phyloP scores from a whole-genome alignment of 2,113 vertebrate species.

The Eonycteris spelaea region DNA sequence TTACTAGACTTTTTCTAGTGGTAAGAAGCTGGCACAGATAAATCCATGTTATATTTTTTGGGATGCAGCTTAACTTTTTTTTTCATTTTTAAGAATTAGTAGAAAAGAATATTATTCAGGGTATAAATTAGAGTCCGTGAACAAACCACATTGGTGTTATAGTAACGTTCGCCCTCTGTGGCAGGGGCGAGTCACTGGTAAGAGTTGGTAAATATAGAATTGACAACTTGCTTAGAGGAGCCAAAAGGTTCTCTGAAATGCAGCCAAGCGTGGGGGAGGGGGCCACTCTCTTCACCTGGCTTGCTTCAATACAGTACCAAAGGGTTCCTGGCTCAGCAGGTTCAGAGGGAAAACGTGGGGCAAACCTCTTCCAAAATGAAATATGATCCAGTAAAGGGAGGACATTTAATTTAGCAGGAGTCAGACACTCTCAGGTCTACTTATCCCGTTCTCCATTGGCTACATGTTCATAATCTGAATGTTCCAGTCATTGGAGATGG shows the following conservation, averaged over 20 bases:
- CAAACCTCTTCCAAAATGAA: not conserved
- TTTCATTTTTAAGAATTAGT: not conserved
- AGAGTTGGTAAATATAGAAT: constrained; percentile 6
- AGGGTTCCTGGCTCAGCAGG: not conserved
- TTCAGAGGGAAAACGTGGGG: not conserved
- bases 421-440: not conserved
- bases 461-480: not conserved
- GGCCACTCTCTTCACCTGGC: not conserved
- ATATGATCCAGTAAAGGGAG: not conserved
- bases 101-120: not conserved
- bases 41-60: not conserved
- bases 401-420: not conserved
- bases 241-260: not conserved
- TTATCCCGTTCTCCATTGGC: not conserved
- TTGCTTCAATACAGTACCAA: not conserved
- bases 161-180: not conserved
- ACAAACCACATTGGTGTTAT: not conserved
- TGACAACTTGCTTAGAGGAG: not conserved
- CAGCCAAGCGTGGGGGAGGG: not conserved
- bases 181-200: not conserved
- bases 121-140: not conserved
- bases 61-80: not conserved
- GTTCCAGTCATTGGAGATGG: not conserved
- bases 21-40: constrained; percentile 14
- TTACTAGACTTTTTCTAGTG: not conserved